Base-by-base conservation (phyloP, 1,140 invertebrate species). In the Centruroides sculpturatus region DNA sequence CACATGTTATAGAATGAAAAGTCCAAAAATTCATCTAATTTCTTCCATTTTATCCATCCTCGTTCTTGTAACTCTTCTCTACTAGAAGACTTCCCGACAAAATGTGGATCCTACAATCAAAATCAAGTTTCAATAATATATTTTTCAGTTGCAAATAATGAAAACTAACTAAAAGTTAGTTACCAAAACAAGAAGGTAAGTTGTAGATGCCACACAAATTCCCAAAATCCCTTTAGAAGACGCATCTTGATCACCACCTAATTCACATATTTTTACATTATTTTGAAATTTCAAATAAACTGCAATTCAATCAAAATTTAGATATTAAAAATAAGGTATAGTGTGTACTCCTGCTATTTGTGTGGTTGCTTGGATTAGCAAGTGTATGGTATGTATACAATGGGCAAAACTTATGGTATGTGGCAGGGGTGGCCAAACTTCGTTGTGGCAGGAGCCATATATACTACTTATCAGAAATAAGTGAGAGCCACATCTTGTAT, bases 1-100 rank as follows among this genome's bases (percentile, higher is more conserved):
- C 94, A 98, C 68, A 97, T 79, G 73, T 98, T 98, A 69, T 97
- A 97, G 76, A 92, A 95, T 55, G 91, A 84, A 68, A 83, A 84
- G 68, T 85, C 83, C 92, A 92, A 96, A 75, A 97, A 97, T 61
- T 88, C 82, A 55, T 83, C 76, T 34, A 79, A 82, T 73, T 96
- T 97, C 92, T 92, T 7, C 62, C 62, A 63, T 48, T 53, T 47
- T 35, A 63, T 60, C 62, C 62, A 63, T 11, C 62, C 55, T n/a
- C 53, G n/a, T 35, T 10, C 11, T 57, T 60, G 55, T 41, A 63
- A 23, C 10, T 56, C 23, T 48, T 59, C 50, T 46, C 23, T 52
- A 49, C 23, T 23, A 8, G 23, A 12, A 7, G 13, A n/a, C 12
- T 12, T 34, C 47, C 55, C 59, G 5, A 3, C 11, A 63, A 47